Base-by-base conservation (phyloP, 2,888 invertebrate genomes). In the Fabriciana adippe region DNA sequence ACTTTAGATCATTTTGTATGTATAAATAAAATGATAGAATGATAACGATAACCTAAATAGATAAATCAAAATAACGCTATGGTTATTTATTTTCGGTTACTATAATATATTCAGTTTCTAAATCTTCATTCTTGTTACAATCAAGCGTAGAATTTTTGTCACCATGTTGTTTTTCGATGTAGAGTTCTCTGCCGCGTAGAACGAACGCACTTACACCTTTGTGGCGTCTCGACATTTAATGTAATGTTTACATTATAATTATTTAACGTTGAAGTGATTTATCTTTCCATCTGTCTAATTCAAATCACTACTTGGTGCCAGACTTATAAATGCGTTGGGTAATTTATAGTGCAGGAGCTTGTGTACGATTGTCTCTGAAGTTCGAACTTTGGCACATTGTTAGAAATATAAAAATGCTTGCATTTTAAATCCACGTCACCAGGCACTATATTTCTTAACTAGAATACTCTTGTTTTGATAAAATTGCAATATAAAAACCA, bases 241-340 rank as follows among this genome's bases (percentile, higher is more conserved):
- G 71, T 77, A 71, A 64, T 85, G 81, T 86, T 84, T 86, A 84
- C 80, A 78, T 78, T 80, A 73, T 74, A 78, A 79, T 82, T 80
- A 83, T 84, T 82, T 81, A 79, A 76, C 79, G 77, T 77, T 74
- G 69, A 67, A 71, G 76, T 83, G 81, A 85, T 83, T 83, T 81
- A 84, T 79, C 71, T 73, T 72, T 73, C 75, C 71, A 62, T 73
- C 64, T 74, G 64, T 59, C 68, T 69, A 67, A 70, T 71, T 75
- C 76, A 78, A 77, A 78, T 72, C 70, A 73, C 68, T 55, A 70
- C 71, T 72, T 70, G 70, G 78, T 84, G 85, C 81, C 81, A 85
- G 76, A 79, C 71, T 69, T 76, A 77, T 77, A 74, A 76, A 77
- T 75, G 73, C 67, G 72, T 73, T 74, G 70, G 74, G 73, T 81